phyloP scores from a whole-genome alignment of 30 jellyfish, hydroid and myxozoan species.

The Haliclystus octoradiatus region DNA sequence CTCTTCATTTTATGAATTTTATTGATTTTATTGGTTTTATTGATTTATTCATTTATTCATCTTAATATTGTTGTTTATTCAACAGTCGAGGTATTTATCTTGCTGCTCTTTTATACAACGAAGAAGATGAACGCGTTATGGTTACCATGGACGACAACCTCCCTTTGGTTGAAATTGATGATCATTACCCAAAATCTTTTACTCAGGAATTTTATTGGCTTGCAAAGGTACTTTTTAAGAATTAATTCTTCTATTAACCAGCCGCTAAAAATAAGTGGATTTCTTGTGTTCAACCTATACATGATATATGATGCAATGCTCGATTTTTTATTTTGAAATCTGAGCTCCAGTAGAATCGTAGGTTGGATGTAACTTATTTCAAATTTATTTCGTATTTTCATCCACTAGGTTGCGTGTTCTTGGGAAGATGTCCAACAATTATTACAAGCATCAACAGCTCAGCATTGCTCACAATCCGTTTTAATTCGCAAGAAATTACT shows the following conservation, averaged over 20 bases:
- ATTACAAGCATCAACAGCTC: constrained; percentile 55
- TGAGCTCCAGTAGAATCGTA: too few species aligned
- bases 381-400: too few species aligned
- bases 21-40: background rate
- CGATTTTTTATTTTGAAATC: too few species aligned
- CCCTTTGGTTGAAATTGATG: constrained; percentile 96
- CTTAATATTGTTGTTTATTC: background rate
- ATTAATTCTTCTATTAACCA: background rate
- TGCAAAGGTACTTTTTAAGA: constrained; percentile 57
- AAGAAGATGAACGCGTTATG: constrained; percentile 71
- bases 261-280: too few species aligned
- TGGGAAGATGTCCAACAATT: constrained; percentile 97
- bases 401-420: constrained; percentile 84
- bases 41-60: background rate
- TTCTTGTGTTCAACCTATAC: too few species aligned
- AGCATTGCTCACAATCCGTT: constrained; percentile 81
- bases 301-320: too few species aligned
- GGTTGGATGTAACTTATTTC: too few species aligned
- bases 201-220: constrained; percentile 92
- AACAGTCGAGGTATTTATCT: constrained; percentile 89
- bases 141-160: constrained; percentile 93
- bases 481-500: constrained; percentile 74
- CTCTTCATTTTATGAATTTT: background rate
- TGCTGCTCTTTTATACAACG: constrained; percentile 81
- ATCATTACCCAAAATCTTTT: constrained; percentile 74